phyloP scores from a whole-genome alignment of 2,113 vertebrate species.

The Upupa epops region DNA sequence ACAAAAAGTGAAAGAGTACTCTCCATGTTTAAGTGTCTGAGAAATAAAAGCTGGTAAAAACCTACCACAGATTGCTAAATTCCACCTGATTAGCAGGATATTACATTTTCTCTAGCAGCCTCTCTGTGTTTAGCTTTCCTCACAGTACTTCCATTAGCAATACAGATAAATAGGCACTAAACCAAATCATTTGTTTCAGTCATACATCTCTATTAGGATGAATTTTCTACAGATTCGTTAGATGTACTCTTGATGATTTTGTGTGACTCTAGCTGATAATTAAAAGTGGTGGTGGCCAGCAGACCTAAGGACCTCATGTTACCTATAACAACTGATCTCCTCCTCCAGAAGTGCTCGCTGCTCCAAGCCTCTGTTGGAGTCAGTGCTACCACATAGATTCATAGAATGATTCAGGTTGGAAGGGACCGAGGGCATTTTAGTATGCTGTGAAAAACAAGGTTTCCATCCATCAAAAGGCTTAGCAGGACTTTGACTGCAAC shows the following conservation, averaged over 20 bases:
- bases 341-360: not conserved
- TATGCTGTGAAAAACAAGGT: not conserved
- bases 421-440: accelerated
- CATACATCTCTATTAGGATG: not conserved
- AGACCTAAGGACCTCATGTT: not conserved
- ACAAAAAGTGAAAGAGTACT: not conserved
- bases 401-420: no score
- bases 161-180: not conserved
- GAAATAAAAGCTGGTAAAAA: not conserved
- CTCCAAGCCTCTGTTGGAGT: not conserved
- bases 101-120: not conserved
- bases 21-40: not conserved
- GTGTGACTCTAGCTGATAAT: not conserved
- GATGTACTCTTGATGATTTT: not conserved
- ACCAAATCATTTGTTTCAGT: not conserved
- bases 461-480: not conserved
- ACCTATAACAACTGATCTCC: not conserved
- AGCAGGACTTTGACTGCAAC: not conserved
- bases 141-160: not conserved
- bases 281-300: not conserved
- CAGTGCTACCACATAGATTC: no score
- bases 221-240: not conserved
- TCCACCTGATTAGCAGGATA: not conserved
- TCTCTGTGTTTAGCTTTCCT: not conserved
- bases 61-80: not conserved